Conservation (phyloP, 2,113 vertebrate species). For the Madoqua kirkii region DNA sequence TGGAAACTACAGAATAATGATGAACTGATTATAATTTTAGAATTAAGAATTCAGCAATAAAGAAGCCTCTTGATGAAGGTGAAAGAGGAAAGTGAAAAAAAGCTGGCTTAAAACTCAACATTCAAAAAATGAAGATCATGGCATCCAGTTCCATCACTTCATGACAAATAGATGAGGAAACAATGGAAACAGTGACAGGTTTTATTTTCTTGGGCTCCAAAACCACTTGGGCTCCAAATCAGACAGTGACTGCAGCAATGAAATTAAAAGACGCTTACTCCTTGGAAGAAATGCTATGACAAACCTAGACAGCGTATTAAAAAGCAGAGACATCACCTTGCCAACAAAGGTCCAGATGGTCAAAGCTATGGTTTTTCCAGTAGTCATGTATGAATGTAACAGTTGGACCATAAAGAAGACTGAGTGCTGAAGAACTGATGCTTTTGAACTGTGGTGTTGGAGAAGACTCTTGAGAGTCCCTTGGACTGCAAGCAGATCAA, state of each 20-base stretch:
- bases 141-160: not conserved
- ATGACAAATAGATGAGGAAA: not conserved
- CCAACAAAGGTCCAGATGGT: not conserved
- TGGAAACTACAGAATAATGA: not conserved
- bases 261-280: not conserved
- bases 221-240: not conserved
- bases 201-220: not conserved
- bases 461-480: not conserved
- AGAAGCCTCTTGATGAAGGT: not conserved
- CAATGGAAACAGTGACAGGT: not conserved
- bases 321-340: not conserved
- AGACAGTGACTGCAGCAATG: not conserved
- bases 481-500: not conserved
- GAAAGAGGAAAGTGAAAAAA: not conserved
- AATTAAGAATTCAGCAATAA: not conserved
- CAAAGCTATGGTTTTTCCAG: not conserved
- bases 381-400: not conserved
- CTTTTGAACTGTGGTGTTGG: not conserved
- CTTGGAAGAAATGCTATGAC: not conserved
- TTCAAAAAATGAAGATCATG: not conserved
- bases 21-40: not conserved
- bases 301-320: not conserved
- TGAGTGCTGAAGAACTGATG: not conserved
- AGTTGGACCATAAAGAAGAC: not conserved
- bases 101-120: not conserved